A percentile compares a stretch with the other conserved stretches of the same genome.
Evolutionary conservation across 2,888 invertebrate species (phyloP).

Genomic region (Pecten maximus): DNA sequence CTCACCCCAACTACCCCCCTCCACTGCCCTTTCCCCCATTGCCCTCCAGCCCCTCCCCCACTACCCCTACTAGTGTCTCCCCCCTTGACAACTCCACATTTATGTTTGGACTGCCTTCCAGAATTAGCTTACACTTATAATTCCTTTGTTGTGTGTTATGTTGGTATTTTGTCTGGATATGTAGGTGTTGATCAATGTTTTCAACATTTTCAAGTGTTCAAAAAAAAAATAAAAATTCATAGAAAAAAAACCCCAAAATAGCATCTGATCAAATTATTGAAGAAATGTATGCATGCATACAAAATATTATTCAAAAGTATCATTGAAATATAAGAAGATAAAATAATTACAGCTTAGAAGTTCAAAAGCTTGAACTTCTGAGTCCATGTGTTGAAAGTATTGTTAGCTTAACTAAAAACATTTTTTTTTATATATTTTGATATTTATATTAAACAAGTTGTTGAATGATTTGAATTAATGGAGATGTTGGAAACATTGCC

Average conservation of each 20-base stretch:
- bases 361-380: too few species aligned
- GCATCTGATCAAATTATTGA: too few species aligned
- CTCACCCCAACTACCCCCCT: background rate
- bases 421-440: background rate
- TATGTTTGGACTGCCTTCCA: slow-evolving; percentile 27
- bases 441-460: background rate
- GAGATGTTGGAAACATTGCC: background rate
- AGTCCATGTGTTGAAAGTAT: background rate
- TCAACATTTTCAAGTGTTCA: background rate
- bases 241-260: background rate
- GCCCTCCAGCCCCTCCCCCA: too few species aligned
- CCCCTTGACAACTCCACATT: background rate
- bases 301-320: too few species aligned
- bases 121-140: slow-evolving; percentile 23
- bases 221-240: background rate
- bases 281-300: too few species aligned
- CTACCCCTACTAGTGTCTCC: background rate
- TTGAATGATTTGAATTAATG: background rate
- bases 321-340: too few species aligned
- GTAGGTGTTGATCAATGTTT: background rate
- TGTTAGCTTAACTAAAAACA: background rate
- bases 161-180: slow-evolving; percentile 23
- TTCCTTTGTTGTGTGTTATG: slow-evolving; percentile 13
- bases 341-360: too few species aligned
- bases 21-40: background rate